phyloP scores from a whole-genome alignment of 2,888 invertebrate species.

The Lithophane socia region DNA sequence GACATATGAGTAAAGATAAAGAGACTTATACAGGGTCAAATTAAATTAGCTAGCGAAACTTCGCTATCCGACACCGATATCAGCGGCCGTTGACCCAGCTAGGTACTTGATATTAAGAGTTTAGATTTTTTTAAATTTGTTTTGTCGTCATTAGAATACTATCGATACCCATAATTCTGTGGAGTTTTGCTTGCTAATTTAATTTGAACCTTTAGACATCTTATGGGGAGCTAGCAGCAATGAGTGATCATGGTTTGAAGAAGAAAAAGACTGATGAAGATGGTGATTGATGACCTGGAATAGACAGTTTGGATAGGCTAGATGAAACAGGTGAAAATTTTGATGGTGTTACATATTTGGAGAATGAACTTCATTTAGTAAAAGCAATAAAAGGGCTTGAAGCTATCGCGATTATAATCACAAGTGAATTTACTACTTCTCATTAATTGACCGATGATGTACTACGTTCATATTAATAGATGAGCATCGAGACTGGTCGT shows the following conservation, averaged over 20 bases:
- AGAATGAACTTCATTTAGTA: neutral
- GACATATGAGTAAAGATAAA: neutral
- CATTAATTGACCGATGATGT: neutral
- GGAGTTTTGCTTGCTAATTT: too few relatives aligned
- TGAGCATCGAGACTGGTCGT: neutral
- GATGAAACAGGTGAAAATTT: neutral
- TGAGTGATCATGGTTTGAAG: neutral
- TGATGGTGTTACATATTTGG: neutral
- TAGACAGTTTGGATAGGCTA: fast-evolving
- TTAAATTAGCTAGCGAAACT: too few relatives aligned
- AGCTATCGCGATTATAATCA: neutral
- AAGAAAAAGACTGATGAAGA: neutral
- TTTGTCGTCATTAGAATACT: too few relatives aligned
- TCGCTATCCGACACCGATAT: too few relatives aligned
- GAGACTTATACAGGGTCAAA: neutral
- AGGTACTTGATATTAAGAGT: neutral
- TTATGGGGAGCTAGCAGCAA: too few relatives aligned
- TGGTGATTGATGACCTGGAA: neutral
- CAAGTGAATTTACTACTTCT: neutral
- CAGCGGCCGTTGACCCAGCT: neutral
- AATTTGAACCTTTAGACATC: neutral
- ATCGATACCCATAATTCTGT: neutral
- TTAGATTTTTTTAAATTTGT: neutral
- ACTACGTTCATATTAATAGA: constrained; percentile 11
- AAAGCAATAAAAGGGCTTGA: neutral